A percentile compares a stretch with the other conserved stretches of the same genome.
Conservation (phyloP, 1,140 invertebrate species). For the Procambarus virginalis region DNA sequence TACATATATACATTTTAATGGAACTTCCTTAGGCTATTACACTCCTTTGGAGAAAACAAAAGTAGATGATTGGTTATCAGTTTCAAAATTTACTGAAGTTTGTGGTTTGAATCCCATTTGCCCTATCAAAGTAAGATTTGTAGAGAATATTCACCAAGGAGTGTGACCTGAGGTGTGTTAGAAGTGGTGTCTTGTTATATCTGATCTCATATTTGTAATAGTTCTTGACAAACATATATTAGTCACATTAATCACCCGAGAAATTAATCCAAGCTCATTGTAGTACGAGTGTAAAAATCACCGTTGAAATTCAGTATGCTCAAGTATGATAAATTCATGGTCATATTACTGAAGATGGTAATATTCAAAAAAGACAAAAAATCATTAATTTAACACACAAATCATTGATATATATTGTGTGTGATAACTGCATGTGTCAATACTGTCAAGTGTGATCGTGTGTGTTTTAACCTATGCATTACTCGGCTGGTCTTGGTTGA, state of each 20-base stretch:
- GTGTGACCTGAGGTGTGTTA: too few species aligned
- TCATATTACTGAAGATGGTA: background rate
- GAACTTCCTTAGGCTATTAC: background rate
- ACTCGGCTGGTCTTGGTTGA: constrained; percentile 4
- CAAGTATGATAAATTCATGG: background rate
- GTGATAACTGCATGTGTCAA: constrained; percentile 9
- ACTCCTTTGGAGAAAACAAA: background rate
- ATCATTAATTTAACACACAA: background rate
- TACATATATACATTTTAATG: background rate
- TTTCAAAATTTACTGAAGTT: too few species aligned
- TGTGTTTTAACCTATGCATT: constrained; percentile 11
- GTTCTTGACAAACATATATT: background rate
- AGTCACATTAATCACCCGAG: background rate
- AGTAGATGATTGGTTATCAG: too few species aligned
- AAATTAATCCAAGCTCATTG: too few species aligned
- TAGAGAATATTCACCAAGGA: too few species aligned
- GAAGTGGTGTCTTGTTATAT: too few species aligned
- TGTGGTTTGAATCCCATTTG: too few species aligned
- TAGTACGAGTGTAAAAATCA: background rate
- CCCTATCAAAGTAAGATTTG: too few species aligned
- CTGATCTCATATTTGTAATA: too few species aligned
- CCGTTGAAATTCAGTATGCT: too few species aligned
- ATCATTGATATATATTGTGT: background rate
- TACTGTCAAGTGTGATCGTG: background rate
- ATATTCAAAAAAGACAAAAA: background rate